Conservation (phyloP, 2,797 vertebrate species). For the Pangasius mekongensis region DNA sequence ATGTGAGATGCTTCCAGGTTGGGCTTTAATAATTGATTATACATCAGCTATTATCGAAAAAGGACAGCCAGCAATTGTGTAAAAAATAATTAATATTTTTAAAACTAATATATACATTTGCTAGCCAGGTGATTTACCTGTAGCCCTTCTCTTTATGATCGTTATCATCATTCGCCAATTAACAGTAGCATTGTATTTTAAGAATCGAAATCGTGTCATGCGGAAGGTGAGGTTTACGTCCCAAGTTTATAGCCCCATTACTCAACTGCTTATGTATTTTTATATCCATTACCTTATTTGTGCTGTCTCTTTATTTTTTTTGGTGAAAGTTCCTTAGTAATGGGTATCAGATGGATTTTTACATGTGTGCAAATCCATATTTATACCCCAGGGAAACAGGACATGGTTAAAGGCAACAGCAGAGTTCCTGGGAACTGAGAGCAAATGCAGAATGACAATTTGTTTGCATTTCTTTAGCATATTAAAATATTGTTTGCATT, state of each 20-base stretch:
- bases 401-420: background rate
- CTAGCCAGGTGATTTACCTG: background rate
- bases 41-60: background rate
- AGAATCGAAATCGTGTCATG: background rate
- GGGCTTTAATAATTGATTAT: background rate
- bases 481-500: background rate
- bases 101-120: background rate
- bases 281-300: background rate
- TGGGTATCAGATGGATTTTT: background rate
- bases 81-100: background rate
- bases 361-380: background rate
- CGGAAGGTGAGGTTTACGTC: background rate
- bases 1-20: no score
- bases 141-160: no score
- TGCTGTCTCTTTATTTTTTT: background rate
- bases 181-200: background rate
- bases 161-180: background rate
- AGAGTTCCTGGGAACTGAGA: background rate
- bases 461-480: constrained; percentile 2
- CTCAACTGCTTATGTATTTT: background rate
- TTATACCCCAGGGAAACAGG: background rate
- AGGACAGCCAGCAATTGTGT: background rate
- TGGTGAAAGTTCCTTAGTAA: background rate
- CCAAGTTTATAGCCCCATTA: background rate
- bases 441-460: background rate